A percentile compares a stretch with the other conserved stretches of the same genome.
Conservation (phyloP, 1,140 invertebrate species). For the Drosophila sproati region DNA sequence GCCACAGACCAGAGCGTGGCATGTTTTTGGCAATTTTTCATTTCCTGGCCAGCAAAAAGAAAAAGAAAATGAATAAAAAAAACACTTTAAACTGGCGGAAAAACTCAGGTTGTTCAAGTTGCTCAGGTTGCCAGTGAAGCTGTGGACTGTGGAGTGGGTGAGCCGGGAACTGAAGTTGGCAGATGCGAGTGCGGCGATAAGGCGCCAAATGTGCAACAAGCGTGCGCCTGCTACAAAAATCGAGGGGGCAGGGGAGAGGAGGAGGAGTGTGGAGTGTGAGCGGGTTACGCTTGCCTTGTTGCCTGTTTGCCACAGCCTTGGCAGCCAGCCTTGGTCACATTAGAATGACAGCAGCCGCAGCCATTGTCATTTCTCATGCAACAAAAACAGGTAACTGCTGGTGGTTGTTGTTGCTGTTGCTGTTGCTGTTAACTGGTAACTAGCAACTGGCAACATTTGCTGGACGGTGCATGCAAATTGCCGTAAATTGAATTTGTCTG, state of each 20-base stretch:
- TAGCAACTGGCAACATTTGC: constrained; percentile 20
- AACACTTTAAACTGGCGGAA: constrained; percentile 44
- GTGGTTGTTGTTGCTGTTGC: constrained; percentile 8
- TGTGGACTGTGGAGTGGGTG: constrained; percentile 39
- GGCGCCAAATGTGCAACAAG: constrained; percentile 77
- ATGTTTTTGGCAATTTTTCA: constrained; percentile 81
- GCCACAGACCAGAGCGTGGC: constrained; percentile 63
- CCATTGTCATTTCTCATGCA: constrained; percentile 78
- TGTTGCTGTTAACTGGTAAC: constrained; percentile 11
- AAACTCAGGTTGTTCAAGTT: constrained; percentile 35
- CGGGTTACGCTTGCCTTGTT: constrained; percentile 26
- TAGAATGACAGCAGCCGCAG: constrained; percentile 73
- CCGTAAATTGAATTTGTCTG: constrained; percentile 82
- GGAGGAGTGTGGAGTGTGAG: not conserved
- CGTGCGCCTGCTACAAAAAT: constrained; percentile 59
- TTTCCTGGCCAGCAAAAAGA: constrained; percentile 60
- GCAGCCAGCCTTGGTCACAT: constrained; percentile 62
- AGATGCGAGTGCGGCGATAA: constrained; percentile 72
- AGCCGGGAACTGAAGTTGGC: constrained; percentile 34
- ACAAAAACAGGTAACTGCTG: constrained; percentile 17
- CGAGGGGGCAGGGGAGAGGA: not conserved
- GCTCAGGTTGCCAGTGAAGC: constrained; percentile 26
- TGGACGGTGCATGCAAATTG: constrained; percentile 72
- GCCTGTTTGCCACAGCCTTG: constrained; percentile 55
- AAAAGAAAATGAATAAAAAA: not conserved